phyloP scores from a whole-genome alignment of 2,888 invertebrate species.

The Ceramica pisi region DNA sequence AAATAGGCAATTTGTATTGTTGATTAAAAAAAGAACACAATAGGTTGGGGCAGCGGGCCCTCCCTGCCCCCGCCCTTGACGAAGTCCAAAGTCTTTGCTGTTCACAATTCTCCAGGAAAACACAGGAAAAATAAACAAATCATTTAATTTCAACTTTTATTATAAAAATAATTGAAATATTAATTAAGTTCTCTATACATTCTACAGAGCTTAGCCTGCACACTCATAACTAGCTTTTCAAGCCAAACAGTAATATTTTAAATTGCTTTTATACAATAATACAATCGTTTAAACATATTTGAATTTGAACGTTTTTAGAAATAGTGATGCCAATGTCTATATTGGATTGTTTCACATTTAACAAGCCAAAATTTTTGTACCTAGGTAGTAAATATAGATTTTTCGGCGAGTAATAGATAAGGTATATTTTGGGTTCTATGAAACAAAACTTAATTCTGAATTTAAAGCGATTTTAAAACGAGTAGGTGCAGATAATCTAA shows the following conservation, averaged over 20 bases:
- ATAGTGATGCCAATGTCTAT: slow-evolving; percentile 54
- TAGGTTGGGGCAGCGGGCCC: too few species aligned
- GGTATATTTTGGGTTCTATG: background rate
- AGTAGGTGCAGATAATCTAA: background rate
- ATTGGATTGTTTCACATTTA: slow-evolving; percentile 53
- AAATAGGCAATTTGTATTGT: too few species aligned
- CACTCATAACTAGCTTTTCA: slow-evolving; percentile 84
- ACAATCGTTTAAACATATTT: slow-evolving; percentile 44
- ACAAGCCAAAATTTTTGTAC: slow-evolving; percentile 25
- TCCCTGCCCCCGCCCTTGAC: too few species aligned
- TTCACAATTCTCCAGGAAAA: background rate
- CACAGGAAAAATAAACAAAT: slow-evolving; percentile 65
- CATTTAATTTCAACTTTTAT: slow-evolving; percentile 76
- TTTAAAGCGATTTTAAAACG: slow-evolving; percentile 1
- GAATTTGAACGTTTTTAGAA: slow-evolving; percentile 33
- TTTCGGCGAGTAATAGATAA: background rate
- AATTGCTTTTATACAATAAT: slow-evolving; percentile 59
- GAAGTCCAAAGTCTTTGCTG: too few species aligned
- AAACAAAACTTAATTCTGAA: background rate
- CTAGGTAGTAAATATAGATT: slow-evolving; percentile 15
- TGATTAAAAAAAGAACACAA: too few species aligned
- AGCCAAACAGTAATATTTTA: slow-evolving; percentile 75
- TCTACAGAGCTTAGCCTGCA: slow-evolving; percentile 84
- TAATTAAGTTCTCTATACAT: slow-evolving; percentile 81
- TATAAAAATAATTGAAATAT: slow-evolving; percentile 89